phyloP scores from a whole-genome alignment of 2,113 vertebrate genomes.

The Petaurus breviceps region DNA sequence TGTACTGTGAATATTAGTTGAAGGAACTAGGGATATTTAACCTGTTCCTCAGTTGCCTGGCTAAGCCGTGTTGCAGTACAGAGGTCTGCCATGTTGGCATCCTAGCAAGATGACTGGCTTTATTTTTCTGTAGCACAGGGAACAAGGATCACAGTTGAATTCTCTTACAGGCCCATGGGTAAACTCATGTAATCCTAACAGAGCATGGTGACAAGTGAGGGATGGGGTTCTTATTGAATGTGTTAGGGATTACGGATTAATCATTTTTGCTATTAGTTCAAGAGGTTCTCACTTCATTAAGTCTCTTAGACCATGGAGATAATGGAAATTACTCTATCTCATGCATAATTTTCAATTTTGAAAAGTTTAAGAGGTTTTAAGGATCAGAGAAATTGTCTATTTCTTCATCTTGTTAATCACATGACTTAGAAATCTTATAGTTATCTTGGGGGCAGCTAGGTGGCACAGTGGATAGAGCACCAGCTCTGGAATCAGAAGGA shows the following conservation, averaged over 20 bases:
- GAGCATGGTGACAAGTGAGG: background rate
- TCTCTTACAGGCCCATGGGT: no score
- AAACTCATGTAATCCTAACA: background rate
- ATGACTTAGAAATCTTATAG: background rate
- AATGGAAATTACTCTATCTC: background rate
- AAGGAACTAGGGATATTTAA: background rate
- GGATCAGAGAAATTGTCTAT: background rate
- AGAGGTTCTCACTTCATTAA: background rate
- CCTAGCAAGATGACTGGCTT: background rate
- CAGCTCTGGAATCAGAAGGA: no score
- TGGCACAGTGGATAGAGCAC: no score
- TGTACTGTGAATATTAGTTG: background rate
- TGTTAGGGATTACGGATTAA: background rate
- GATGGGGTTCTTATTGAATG: background rate
- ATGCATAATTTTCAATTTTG: no score
- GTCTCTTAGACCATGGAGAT: background rate
- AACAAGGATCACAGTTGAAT: background rate
- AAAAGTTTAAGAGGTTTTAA: background rate
- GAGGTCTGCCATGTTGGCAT: background rate
- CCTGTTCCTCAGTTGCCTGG: background rate
- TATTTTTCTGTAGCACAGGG: background rate
- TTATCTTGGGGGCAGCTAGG: background rate
- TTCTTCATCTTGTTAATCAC: background rate
- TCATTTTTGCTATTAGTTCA: background rate
- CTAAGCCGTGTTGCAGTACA: background rate